Conservation (phyloP, 2,888 invertebrate genomes). For the Hydrotaea cyrtoneurina region DNA sequence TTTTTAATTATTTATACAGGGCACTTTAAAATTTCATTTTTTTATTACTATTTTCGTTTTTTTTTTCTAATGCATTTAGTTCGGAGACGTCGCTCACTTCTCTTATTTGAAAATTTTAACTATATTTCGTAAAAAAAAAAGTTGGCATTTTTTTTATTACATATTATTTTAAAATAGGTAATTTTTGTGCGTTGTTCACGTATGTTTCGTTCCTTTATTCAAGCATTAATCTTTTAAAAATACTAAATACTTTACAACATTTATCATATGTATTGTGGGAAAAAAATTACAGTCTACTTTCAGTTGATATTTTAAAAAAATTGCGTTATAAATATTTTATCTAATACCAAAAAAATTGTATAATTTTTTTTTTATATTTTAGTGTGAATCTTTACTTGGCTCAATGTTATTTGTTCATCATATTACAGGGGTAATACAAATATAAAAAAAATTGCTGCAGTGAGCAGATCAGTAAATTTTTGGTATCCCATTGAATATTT, state of each 20-base stretch:
- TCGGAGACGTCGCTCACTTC: conserved; percentile 12
- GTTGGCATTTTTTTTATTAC: conserved; percentile 43
- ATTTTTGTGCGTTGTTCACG: conserved; percentile 33
- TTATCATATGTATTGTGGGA: conserved; percentile 44
- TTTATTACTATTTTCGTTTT: conserved; percentile 21
- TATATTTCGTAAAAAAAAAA: conserved; percentile 58
- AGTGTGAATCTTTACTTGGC: neutral
- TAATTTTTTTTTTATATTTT: conserved; percentile 6
- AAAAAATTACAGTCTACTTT: conserved; percentile 51
- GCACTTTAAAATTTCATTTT: conserved; percentile 60
- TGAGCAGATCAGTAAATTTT: neutral
- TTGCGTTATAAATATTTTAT: conserved; percentile 44
- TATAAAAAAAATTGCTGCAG: neutral
- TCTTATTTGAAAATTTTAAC: conserved; percentile 58
- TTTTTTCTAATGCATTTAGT: conserved; percentile 50
- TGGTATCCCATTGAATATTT: neutral
- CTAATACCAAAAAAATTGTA: conserved; percentile 33
- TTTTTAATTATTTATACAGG: conserved; percentile 61
- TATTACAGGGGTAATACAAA: neutral
- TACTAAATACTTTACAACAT: conserved; percentile 36
- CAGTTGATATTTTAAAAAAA: conserved; percentile 44
- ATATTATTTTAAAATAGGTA: conserved; percentile 25
- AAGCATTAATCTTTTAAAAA: conserved; percentile 19
- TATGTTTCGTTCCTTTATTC: neutral
- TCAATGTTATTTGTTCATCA: neutral